These are phyloP conservation scores for Chrysolina americana DNA, from an alignment of 2,888 invertebrate genomes.

Conservation along the genomic window DNA sequence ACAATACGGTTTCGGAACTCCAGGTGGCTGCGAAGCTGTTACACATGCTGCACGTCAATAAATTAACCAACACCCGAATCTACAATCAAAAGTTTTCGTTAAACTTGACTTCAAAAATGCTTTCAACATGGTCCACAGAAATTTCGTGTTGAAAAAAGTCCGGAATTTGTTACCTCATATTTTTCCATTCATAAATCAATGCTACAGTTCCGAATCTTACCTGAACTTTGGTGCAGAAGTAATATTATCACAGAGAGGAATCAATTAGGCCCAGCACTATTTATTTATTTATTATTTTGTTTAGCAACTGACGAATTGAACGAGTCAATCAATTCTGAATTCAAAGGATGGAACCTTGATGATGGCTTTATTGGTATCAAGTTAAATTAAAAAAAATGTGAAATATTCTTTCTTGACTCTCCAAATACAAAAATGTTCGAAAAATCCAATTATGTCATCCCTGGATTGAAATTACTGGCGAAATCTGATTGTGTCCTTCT, in stretches of 20 bases:
- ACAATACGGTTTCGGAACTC: slow-evolving; percentile 9
- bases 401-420: too few species aligned
- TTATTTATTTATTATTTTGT: too few species aligned
- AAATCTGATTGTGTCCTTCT: neutral
- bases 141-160: neutral
- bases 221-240: neutral
- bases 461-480: too few species aligned
- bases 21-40: neutral
- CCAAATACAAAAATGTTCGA: too few species aligned
- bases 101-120: neutral
- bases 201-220: neutral
- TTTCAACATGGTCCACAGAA: neutral
- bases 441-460: too few species aligned
- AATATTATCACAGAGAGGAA: neutral
- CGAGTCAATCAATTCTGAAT: too few species aligned
- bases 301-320: too few species aligned
- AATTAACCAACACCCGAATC: neutral
- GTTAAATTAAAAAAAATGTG: too few species aligned
- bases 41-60: neutral
- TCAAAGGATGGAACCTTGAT: too few species aligned
- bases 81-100: neutral
- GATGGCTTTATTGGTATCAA: too few species aligned
- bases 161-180: neutral
- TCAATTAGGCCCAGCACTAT: neutral
- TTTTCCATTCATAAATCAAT: neutral